These are phyloP conservation scores for Xiphydria camelus DNA, from an alignment of 2,888 invertebrate genomes.

Conservation along the genomic window DNA sequence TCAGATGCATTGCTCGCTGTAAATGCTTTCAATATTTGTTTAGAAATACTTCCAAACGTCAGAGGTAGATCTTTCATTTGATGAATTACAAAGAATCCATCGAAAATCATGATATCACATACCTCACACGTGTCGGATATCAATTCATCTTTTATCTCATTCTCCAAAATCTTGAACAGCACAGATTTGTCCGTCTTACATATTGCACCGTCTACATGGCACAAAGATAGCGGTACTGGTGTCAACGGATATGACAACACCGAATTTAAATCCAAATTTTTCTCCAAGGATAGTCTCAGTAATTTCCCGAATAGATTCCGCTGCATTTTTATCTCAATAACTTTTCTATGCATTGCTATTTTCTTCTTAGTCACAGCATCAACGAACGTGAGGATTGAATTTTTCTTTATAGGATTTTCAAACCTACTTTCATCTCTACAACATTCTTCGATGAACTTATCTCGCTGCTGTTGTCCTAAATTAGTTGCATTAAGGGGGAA, in stretches of 20 bases:
- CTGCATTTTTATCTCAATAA: conserved; percentile 33
- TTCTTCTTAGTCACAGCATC: conserved; percentile 28
- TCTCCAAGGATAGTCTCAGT: conserved; percentile 11
- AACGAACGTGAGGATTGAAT: conserved; percentile 39
- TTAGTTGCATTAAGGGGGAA: conserved; percentile 35
- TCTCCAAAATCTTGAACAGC: conserved; percentile 17
- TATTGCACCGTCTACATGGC: conserved; percentile 31
- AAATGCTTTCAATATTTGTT: conserved; percentile 17
- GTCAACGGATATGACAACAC: conserved; percentile 29
- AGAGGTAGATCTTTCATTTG: conserved; percentile 18
- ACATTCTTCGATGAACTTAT: too few species aligned
- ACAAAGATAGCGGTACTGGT: conserved; percentile 28
- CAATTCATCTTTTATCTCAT: too few species aligned
- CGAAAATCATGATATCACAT: conserved; percentile 17
- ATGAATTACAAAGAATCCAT: conserved; percentile 25
- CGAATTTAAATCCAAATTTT: conserved; percentile 21
- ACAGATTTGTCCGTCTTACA: conserved; percentile 19
- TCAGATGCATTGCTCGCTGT: conserved; percentile 8
- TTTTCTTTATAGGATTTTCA: conserved; percentile 32
- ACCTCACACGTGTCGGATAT: too few species aligned
- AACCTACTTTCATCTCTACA: conserved; percentile 27
- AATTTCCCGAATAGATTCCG: conserved; percentile 23
- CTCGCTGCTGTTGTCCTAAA: conserved; percentile 25
- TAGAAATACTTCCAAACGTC: conserved; percentile 23
- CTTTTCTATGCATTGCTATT: conserved; percentile 30